Percentiles rank a stretch among this genome's conserved stretches.
phyloP scores from a whole-genome alignment of 2,888 invertebrate species.

The Cerastis rubricosa region DNA sequence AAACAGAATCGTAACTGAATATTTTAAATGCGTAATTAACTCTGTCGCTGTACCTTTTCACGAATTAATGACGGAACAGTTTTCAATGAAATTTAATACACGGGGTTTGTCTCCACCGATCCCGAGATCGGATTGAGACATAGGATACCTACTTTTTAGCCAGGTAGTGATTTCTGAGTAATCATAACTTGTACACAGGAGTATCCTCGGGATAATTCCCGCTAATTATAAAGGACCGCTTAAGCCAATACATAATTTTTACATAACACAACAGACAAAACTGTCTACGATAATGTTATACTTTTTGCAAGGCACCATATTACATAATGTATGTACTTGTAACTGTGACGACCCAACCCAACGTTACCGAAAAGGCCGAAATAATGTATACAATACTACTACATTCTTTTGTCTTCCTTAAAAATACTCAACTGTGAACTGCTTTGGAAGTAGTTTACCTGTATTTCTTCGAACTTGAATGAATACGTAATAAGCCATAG shows the following conservation, averaged over 20 bases:
- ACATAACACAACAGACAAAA: neutral
- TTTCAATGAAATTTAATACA: neutral
- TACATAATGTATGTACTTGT: neutral
- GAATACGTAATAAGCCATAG: neutral
- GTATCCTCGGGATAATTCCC: neutral
- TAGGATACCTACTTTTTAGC: neutral
- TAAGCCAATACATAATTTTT: neutral
- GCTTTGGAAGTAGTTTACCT: constrained; percentile 7
- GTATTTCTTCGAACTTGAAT: neutral
- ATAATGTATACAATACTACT: too few relatives aligned
- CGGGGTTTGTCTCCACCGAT: neutral
- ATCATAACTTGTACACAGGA: neutral
- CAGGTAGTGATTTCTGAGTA: neutral
- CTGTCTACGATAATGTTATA: neutral
- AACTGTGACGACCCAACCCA: neutral
- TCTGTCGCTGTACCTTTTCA: neutral
- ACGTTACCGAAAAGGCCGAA: constrained; percentile 14
- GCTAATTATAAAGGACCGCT: neutral
- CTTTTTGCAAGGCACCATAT: neutral
- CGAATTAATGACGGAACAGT: neutral
- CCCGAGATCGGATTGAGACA: neutral
- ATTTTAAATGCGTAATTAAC: neutral
- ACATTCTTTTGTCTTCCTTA: constrained; percentile 2
- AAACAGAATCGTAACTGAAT: neutral
- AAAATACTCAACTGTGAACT: neutral